Evolutionary conservation across 30 jellyfish, hydroid and myxozoan species (phyloP), one percentile per base, ranked within the genome.

Genomic region (Phacellophora camtschatica): DNA sequence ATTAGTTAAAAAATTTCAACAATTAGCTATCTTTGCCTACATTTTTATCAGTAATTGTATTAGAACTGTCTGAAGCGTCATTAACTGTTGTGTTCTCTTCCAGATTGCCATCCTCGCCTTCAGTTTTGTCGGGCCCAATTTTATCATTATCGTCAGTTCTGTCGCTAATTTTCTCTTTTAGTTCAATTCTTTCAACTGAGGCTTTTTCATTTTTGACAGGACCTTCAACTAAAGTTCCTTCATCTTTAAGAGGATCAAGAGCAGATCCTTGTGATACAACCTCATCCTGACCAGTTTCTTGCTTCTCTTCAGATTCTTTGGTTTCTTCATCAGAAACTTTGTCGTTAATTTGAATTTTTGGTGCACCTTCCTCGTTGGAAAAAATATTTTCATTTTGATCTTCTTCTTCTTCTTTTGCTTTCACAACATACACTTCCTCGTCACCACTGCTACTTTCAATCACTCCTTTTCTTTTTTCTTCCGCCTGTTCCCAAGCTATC

Each of bases 401-500:
- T 25, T 25, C 48, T 29, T 32, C 33, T 6, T 24, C 72, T 49
- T 46, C 71, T 10, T 71, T 63, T 3, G 20, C 61, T 18, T 33
- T 35, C 75, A 64, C 36, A 15, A 30, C 53, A 16, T 20, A 37
- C 28, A 30, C 49, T 13, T 42, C 82, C 19, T 62, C 82, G 1
- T 78, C 82, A 19, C 64, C 82, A 15, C 45, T 53, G 57, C 75
- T 68, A 28, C 71, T 19, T 29, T 66, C 55, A 28, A 71, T 46
- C 20, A 50, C 55, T 0, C 84, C 84, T 23, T 71, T 29, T 15
- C 84, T 67, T 16, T 78, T 78, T 68, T 22, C 82, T 19, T 78
- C 82, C 18, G 90, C 90, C 48, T 78, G 36, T 41, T 78, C 90
- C 90, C 90, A 78, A 0, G 74, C 74, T 20, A 78, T 66, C 29